A percentile compares a stretch with the other conserved stretches of the same genome.
These are phyloP conservation scores for Thalassophryne amazonica DNA, from an alignment of 2,797 vertebrate species.

Conservation along the genomic window DNA sequence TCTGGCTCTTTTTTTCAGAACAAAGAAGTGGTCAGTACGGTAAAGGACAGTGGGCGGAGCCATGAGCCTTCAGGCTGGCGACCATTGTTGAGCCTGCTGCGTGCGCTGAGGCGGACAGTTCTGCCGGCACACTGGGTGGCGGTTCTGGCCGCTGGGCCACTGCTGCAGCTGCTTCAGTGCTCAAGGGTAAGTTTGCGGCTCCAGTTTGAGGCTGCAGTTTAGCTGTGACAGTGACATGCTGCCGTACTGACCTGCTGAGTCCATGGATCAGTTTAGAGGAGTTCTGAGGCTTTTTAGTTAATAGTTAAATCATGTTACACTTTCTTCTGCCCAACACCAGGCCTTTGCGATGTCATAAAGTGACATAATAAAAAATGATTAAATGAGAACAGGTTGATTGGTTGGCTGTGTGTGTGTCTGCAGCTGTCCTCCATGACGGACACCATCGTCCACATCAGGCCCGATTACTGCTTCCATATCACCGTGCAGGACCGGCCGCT, in stretches of 20 bases:
- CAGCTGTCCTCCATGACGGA: constrained; percentile 17
- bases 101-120: neutral
- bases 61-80: neutral
- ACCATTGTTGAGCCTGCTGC: neutral
- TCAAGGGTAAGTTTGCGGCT: neutral
- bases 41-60: neutral
- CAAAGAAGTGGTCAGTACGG: neutral
- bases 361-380: no score
- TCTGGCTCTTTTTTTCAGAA: no score
- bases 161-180: constrained; percentile 25
- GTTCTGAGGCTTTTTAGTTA: no score
- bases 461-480: neutral
- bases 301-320: no score
- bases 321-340: no score
- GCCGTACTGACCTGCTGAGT: no score
- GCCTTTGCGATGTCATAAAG: no score
- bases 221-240: no score
- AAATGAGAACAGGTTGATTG: no score
- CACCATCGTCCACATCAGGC: constrained; percentile 13
- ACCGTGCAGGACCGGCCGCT: neutral
- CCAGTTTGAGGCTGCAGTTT: no score
- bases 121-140: constrained; percentile 18
- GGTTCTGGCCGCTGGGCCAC: constrained; percentile 5
- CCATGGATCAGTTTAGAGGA: no score
- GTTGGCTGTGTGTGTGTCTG: neutral